Percentiles rank a stretch among this genome's conserved stretches.
Evolutionary conservation across 2,797 vertebrate species (phyloP).

Genomic region (Sebastolobus altivelis): DNA sequence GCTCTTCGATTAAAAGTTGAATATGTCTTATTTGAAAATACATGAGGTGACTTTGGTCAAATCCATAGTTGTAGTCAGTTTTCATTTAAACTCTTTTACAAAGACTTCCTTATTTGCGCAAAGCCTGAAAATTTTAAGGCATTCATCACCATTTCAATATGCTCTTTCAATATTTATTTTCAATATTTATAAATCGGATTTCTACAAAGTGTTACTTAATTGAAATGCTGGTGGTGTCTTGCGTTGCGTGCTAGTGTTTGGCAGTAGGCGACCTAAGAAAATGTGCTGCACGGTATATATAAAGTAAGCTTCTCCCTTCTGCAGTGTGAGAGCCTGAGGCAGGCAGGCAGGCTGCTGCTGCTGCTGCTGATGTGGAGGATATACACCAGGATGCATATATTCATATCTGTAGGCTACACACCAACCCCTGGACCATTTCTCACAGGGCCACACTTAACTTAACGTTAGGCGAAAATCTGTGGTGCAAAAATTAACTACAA

Average conservation of each 20-base stretch:
- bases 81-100: background rate
- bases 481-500: conserved; percentile 16
- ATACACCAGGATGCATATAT: conserved; percentile 42
- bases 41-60: background rate
- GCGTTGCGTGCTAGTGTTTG: conserved; percentile 17
- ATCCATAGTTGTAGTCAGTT: background rate
- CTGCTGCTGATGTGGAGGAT: conserved; percentile 50
- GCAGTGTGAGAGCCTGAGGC: conserved; percentile 44
- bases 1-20: background rate
- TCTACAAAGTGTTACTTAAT: background rate
- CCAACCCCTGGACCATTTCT: conserved; percentile 3
- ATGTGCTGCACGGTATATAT: conserved; percentile 12
- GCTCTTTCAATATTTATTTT: conserved; percentile 1
- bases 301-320: conserved; percentile 18
- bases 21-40: background rate
- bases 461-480: conserved; percentile 21
- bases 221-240: background rate
- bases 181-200: conserved; percentile 2
- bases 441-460: conserved; percentile 22
- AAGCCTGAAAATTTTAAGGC: background rate
- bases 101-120: background rate
- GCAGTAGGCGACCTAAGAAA: conserved; percentile 1
- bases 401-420: conserved; percentile 29
- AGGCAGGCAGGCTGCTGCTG: background rate
- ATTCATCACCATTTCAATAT: background rate